Base-by-base conservation (phyloP, 2,113 vertebrate species). In the Aviceda subcristata region DNA sequence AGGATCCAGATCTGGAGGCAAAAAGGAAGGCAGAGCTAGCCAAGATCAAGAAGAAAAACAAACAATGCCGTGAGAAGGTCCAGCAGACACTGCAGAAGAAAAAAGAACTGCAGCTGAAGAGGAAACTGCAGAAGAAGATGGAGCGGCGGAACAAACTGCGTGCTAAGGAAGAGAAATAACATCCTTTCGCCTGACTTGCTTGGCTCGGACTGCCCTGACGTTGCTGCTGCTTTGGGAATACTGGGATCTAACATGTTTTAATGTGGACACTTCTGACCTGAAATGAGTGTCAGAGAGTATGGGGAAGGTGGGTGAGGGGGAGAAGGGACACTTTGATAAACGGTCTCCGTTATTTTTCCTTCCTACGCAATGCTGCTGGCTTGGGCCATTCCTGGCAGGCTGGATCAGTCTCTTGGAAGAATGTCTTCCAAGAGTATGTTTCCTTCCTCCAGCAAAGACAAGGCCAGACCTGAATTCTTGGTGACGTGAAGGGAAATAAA, bases 1-100 rank as follows among this genome's bases (percentile, higher is more conserved):
- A 99, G 99, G 99, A 99, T 91, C 99, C 99, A 0, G 99, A 99
- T 19, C 88, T 99, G 94, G 99, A 99, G 97, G 98, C 98, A 4
- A 99, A 98, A 67, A 98, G 99, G 86, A 99, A 97, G 48, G 99
- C 98, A 0, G 99, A 99, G 92, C 98, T 99, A 72, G 98, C 98
- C 84, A 99, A 98, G 97, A 98, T 99, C 94, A 97, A 41, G 95
- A 98, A 93, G 71, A 97, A 98, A 56, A 99, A 99, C 92, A 97
- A 88, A 67, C 94, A 98, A 14, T 99, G 99, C 68, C 98, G 98
- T 76, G 97, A 98, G 90, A 97, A 91, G 82, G 97, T 99, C 86
- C 97, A 98, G 83, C 98, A 98, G 92, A 84, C 19, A 0, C 96
- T 99, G 89, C 94, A 98, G 89, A 97, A 67, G 76, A 97, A 97